Percentiles rank a stretch among this genome's conserved stretches.
Evolutionary conservation across 2,113 vertebrate genomes (phyloP).

Genomic region (Vulpes vulpes): DNA sequence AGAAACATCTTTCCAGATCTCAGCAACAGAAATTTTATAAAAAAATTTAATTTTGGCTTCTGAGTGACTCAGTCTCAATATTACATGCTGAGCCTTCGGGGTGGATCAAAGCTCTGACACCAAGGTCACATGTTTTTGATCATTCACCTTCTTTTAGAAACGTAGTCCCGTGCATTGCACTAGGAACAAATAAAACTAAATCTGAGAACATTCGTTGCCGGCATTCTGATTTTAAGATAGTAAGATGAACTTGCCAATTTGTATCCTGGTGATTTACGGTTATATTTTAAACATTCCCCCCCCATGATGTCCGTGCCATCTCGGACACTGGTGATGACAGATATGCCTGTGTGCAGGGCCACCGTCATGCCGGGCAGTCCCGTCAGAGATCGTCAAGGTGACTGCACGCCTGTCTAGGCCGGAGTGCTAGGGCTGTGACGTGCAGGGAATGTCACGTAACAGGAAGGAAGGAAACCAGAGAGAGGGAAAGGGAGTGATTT

Average conservation of each 20-base stretch:
- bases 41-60: neutral
- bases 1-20: neutral
- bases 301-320: neutral
- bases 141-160: neutral
- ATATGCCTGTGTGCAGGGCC: neutral
- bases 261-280: neutral
- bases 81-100: neutral
- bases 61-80: neutral
- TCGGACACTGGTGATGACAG: neutral
- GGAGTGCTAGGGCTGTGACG: neutral
- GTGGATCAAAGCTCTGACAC: neutral
- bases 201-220: neutral
- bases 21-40: neutral
- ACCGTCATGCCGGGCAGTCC: neutral
- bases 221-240: neutral
- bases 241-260: accelerated
- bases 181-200: neutral
- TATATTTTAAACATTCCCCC: accelerated
- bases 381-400: neutral
- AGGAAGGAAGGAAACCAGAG: neutral
- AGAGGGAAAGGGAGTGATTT: neutral
- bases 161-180: neutral
- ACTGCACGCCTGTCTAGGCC: neutral
- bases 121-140: neutral
- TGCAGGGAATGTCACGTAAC: neutral